Evolutionary conservation across 2,797 vertebrate species (phyloP), one percentile per base, ranked within the genome.

Genomic region (Chloroceryle amazona): DNA sequence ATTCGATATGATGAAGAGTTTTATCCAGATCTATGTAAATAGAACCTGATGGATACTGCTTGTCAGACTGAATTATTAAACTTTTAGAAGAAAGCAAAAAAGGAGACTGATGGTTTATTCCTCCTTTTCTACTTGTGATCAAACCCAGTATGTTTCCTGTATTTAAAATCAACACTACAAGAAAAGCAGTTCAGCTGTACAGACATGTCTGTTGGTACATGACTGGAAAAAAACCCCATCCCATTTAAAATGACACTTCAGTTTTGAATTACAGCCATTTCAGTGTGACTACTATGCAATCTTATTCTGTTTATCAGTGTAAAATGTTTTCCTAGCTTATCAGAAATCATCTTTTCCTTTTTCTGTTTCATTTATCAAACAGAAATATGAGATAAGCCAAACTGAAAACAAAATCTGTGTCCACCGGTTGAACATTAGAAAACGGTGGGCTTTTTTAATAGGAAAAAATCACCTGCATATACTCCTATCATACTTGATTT

Each of bases 241-340:
- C 11, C n/a, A 80, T 83, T 93, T 86, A 78, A 96, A 93, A 91
- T 89, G n/a, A 80, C 57, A 92, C 33, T 76, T 93, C 44, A 68
- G 37, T 74, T 16, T 71, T 92, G 81, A 92, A 92, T 82, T 95
- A 80, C 49, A 92, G 44, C 26, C 68, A 52, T 93, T 94, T 90
- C 61, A 54, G 10, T 76, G 33, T 74, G 78, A 90, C 70, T 90
- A 49, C 12, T 66, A 86, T 78, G 57, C 35, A 93, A 87, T 89
- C 51, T 85, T 87, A 73, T 57, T 94, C 37, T 92, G 33, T 89
- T 96, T 92, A 89, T 89, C 81, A 86, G 13, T 71, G 35, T 80
- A 91, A 92, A 91, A 93, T 90, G 47, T 71, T 96, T 93, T 87
- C 63, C 76, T 84, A 80, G 60, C 66, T 93, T 87, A 93, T 89